Base-by-base conservation (phyloP, 2,113 vertebrate species). In the Odocoileus hemionus region DNA sequence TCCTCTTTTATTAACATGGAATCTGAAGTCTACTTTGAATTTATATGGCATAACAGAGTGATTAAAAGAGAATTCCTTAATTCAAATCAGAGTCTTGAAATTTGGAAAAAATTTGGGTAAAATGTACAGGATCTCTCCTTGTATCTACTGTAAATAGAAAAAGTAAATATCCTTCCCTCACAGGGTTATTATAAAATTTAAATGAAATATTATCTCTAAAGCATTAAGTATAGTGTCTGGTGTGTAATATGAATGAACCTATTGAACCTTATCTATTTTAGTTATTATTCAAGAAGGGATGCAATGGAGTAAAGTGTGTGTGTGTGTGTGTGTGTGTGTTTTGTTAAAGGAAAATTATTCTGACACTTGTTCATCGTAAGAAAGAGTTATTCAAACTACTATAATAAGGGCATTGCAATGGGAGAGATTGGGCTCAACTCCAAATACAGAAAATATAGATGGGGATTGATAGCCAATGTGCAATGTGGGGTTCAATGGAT, bases 41-140 rank as follows among this genome's bases (percentile, higher is more conserved):
- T 52, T 93, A 17, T 86, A 4, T 39, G 43, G 6, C 39, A 13
- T 74, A 78, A 50, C 14, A 78, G 25, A 94, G 21, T 50, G 21
- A 9, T 61, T 89, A 89, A 79, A 76, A 64, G 10, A 45, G 16
- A 96, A 3, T 30, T 1, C 21, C 21, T 89, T 88, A 12, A 25
- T 86, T 95, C 33, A 78, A 94, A 55, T 92, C n/a, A 54, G 78
- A 86, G 43, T 39, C 70, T 93, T 90, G 13, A 82, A 97, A 94
- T 30, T 33, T 61, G 4, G 6, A 3, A 6, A 33, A 26, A 50
- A 57, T 79, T 83, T n/a, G 33, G 30, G 17, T 78, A 76, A 70
- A 97, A 54, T 80, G 74, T 60, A 43, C 2, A 80, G 78, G 30
- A 91, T 39, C 10, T 74, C 5, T 54, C 67, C n/a, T 11, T 87